Evolutionary conservation across 1,140 invertebrate species (phyloP), one percentile per base, ranked within the genome.

Genomic region (Helicoverpa zea): DNA sequence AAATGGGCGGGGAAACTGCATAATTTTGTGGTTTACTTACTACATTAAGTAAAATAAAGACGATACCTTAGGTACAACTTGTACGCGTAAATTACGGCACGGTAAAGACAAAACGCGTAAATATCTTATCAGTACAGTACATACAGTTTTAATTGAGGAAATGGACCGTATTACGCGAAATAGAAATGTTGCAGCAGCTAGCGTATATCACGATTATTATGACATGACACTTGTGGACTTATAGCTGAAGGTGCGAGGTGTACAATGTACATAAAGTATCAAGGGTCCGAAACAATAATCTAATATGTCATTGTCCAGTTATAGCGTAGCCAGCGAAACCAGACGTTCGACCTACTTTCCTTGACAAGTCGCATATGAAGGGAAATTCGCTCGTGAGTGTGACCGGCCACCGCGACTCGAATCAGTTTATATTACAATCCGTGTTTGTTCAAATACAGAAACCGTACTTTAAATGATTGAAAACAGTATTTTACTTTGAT

Each of bases 321-420:
- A 79, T 56, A 70, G 29, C 63, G 78, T 61, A 73, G 79, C 81
- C 75, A 86, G 85, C 83, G 80, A 86, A 88, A 88, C 86, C 87
- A 89, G 86, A 88, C 86, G 70, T 81, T 85, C 84, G 88, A 91
- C 89, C 88, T 80, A 91, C 89, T 92, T 91, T 92, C 89, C 83
- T 86, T 85, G 79, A 82, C 82, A 85, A 87, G 79, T 86, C 82
- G 84, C 81, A 88, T 79, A 87, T 84, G 82, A 88, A 91, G 88
- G 88, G 88, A 91, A 89, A 87, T 87, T 83, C 85, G 84, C 76
- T 84, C 74, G 83, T 81, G 35, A 43, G 35, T 43, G 35, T 43
- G 74, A 86, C 80, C 80, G 64, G 56, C 75, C 61, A 81, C 75
- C 63, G 79, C 61, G 58, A 54, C 66, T 79, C 63, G 75, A 64